Conservation (phyloP, 2,888 invertebrate species). For the Germaria angustata region DNA sequence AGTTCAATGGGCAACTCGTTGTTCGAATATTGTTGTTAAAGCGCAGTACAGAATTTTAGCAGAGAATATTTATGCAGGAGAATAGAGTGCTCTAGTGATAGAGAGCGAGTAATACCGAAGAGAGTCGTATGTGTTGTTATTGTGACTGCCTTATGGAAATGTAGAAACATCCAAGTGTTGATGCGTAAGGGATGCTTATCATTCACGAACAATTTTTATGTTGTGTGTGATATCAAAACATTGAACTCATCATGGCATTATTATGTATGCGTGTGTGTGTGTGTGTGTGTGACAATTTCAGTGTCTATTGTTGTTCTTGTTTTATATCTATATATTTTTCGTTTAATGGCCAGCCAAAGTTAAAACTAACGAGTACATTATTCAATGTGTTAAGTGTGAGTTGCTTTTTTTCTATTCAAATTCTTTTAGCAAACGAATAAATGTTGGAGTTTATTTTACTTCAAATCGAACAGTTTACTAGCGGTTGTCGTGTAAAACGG, state of each 20-base stretch:
- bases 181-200: conserved; percentile 65
- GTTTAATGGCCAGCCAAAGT: conserved; percentile 30
- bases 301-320: conserved; percentile 33
- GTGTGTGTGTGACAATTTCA: conserved; percentile 14
- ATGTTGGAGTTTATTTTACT: conserved; percentile 54
- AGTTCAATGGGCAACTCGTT: neutral
- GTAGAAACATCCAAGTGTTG: conserved; percentile 37
- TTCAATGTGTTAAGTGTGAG: neutral
- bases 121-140: neutral
- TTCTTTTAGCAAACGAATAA: conserved; percentile 38
- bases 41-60: conserved; percentile 26
- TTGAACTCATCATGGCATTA: conserved; percentile 51
- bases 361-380: conserved; percentile 56
- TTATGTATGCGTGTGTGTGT: neutral
- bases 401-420: neutral
- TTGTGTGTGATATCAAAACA: conserved; percentile 56
- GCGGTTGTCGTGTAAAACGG: conserved; percentile 74
- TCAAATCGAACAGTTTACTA: conserved; percentile 73
- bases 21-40: neutral
- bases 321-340: conserved; percentile 21
- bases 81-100: neutral
- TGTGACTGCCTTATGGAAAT: neutral
- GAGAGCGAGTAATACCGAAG: neutral
- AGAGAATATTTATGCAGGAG: neutral
- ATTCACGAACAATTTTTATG: conserved; percentile 50